Base-by-base conservation (phyloP, 2,888 invertebrate species). In the Andrena bicolor region DNA sequence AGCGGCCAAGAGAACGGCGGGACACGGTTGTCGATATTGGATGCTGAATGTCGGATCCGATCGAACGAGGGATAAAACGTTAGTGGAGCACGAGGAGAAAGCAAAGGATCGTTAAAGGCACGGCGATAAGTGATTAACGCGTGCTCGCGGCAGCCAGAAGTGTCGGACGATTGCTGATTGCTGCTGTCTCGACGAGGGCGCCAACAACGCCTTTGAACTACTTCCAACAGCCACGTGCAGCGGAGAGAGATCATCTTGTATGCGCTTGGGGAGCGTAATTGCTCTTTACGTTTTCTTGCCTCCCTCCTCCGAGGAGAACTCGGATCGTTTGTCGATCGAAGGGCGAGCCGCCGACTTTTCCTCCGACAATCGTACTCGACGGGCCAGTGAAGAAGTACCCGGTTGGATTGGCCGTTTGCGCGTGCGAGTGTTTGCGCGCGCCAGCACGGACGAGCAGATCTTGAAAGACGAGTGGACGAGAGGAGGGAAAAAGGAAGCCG, bases 71-170 rank as follows among this genome's bases (percentile, higher is more conserved):
- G 56, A 23, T 8, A 20, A 26, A 23, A 56, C 23, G 56, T 20
- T 10, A 26, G 56, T 26, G 6, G 41, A 26, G 23, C 41, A 58
- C 48, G 65, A 20, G 65, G 63, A 16, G 41, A 32, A 10, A 28
- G 51, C 23, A 7, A 20, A 20, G 23, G 32, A 35, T 26, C 72
- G 63, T 32, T 49, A 30, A 71, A 28, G 23, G 10, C 16, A 32
- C 32, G 32, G 23, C 63, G 61, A 72, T 51, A 35, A 72, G 71
- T 51, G 61, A 49, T 63, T 56, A 32, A 32, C 56, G 56, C 53
- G 51, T 58, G 5, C 28, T 70, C 41, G 35, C 61, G 49, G 13
- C 53, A 35, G 8, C 23, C 53, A 13, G 23, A 61, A 23, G 61
- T 8, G 51, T 26, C 13, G 58, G 28, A 60, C 26, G 4, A 53